Evolutionary conservation across 2,888 invertebrate genomes (phyloP).

Genomic region (Gerris lacustris): DNA sequence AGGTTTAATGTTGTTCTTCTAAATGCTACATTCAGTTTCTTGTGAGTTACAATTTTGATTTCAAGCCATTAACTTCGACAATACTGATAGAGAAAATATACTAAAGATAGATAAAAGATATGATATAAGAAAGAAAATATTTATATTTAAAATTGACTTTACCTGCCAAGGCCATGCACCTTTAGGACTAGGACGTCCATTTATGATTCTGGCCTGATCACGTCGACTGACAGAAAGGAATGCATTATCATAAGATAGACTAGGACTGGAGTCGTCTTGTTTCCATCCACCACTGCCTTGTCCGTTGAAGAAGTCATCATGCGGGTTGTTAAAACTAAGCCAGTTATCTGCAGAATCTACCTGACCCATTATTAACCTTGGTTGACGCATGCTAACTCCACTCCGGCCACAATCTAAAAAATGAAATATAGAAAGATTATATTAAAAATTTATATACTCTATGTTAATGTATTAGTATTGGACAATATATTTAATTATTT

Average conservation of each 20-base stretch:
- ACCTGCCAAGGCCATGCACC: conserved; percentile 83
- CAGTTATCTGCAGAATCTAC: neutral
- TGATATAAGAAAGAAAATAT: too few relatives aligned
- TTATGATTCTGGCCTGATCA: conserved; percentile 52
- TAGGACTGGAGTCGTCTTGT: neutral
- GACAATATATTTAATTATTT: too few relatives aligned
- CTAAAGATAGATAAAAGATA: too few relatives aligned
- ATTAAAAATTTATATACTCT: too few relatives aligned
- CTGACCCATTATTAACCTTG: neutral
- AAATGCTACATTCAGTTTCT: too few relatives aligned
- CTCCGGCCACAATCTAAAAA: neutral
- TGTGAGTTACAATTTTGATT: too few relatives aligned
- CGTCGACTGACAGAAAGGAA: neutral
- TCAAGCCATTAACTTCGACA: too few relatives aligned
- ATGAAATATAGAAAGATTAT: neutral
- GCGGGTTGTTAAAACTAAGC: neutral
- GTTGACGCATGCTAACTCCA: neutral
- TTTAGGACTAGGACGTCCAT: conserved; percentile 58
- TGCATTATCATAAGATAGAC: neutral
- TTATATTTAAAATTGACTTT: conserved; percentile 15
- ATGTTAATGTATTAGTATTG: too few relatives aligned
- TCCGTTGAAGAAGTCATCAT: neutral
- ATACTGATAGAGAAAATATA: too few relatives aligned
- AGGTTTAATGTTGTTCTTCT: too few relatives aligned
- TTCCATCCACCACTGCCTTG: neutral